Base-by-base conservation (phyloP, 2,888 invertebrate genomes). In the Xestia rhomboidea region DNA sequence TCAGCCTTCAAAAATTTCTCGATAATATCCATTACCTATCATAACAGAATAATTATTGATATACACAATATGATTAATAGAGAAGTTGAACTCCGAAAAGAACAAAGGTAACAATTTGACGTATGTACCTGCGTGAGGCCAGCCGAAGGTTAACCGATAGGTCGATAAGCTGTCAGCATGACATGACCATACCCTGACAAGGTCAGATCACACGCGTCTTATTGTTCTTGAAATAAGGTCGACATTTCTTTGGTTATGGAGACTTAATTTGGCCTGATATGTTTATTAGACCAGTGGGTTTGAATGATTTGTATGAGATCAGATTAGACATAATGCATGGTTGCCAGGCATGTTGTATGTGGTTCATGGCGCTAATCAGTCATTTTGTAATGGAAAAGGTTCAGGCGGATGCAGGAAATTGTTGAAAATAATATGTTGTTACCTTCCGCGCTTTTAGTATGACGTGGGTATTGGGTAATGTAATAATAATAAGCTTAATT, bases 111-210 rank as follows among this genome's bases (percentile, higher is more conserved):
- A 68, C 69, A 66, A 82, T 82, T 87, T 84, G 68, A 84, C 79
- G 76, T 78, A 81, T 62, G 11, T 51, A n/a, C n/a, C n/a, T 75
- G 41, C n/a, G 38, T 72, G 90, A 93, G 93, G 92, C 87, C 87
- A 89, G 46, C 79, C 85, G 89, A 92, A 93, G 93, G 93, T 92
- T 89, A 83, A 21, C 51, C 84, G 86, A 91, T 88, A 89, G 90
- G 78, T 71, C 84, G 87, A 91, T 89, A 90, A 91, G 85, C 88
- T 89, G 89, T 89, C 92, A 89, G 84, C 88, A 84, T 88, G 89
- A 91, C 91, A 90, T 88, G 92, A 90, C 89, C 89, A 86, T 84
- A 86, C 79, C 82, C 79, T 78, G 64, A 81, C 90, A 88, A 92
- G 90, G 91, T 85, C 87, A 81, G n/a, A 73, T 38, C 41, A 27